Base-by-base conservation (phyloP, 2,113 vertebrate species). In the Corythoichthys intestinalis region DNA sequence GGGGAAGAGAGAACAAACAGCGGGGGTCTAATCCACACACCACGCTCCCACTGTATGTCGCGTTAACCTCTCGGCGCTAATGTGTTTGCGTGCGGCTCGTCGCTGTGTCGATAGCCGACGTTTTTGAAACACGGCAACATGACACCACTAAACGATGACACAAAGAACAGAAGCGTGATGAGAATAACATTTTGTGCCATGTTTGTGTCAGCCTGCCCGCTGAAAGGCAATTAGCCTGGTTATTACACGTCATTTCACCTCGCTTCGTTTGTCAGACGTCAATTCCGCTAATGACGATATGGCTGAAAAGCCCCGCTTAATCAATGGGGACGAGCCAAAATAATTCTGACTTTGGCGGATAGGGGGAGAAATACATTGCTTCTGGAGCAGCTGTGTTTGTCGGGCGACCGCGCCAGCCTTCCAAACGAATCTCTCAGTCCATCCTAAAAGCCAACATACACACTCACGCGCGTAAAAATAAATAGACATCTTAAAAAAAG, bases 11-110 rank as follows among this genome's bases (percentile, higher is more conserved):
- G 37, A 61, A 4, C 73, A 69, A 63, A 41, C 35, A 59, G 54
- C 66, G 44, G 63, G 68, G 65, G 56, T 6, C 65, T 70, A 81
- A 82, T 80, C 80, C 66, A 61, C 41, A 14, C 71, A 35, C 56
- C 57, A 20, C 10, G 38, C 44, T 69, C 58, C 79, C 77, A 74
- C 75, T 71, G 78, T 69, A 46, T 79, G 75, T 77, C 78, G 79
- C 78, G 83, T 77, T 74, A 78, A 75, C 74, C 72, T 76, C 66
- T 72, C 17, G 44, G 50, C 65, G 71, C 66, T 84, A 85, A 88
- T 79, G 80, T 77, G 80, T 81, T 85, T 86, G 76, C 69, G 70
- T 66, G 67, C 75, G 44, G 66, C 75, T 69, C 20, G 4, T 67
- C n/a, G 1, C 70, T 64, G 63, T 71, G 74, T 85, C 81, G 76